These are phyloP conservation scores for Serrognathus titanus DNA, from an alignment of 2,888 invertebrate genomes.

Conservation along the genomic window DNA sequence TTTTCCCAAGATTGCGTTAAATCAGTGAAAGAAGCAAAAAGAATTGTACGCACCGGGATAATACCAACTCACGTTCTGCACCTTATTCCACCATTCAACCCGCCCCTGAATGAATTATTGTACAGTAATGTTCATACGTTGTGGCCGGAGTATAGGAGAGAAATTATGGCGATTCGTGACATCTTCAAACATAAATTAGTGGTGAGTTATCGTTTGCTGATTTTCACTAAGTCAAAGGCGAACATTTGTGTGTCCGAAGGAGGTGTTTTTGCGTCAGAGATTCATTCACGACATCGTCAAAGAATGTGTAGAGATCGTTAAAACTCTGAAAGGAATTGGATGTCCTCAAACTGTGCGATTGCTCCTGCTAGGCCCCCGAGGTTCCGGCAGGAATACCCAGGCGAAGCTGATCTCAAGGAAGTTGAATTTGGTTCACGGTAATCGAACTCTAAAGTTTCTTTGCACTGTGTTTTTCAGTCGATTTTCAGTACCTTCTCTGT, in stretches of 20 bases:
- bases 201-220: slow-evolving; percentile 28
- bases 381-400: slow-evolving; percentile 57
- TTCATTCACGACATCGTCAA: slow-evolving; percentile 43
- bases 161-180: slow-evolving; percentile 42
- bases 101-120: slow-evolving; percentile 37
- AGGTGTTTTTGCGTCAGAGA: slow-evolving; percentile 41
- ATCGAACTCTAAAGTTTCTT: slow-evolving; percentile 4
- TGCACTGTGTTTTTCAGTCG: slow-evolving; percentile 45
- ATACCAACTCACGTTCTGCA: slow-evolving; percentile 55
- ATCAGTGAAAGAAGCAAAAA: slow-evolving; percentile 48
- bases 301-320: slow-evolving; percentile 43
- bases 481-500: slow-evolving; percentile 54
- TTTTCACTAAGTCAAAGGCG: not conserved
- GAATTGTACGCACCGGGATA: slow-evolving; percentile 48
- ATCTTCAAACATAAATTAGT: slow-evolving; percentile 42
- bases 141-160: slow-evolving; percentile 43
- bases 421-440: slow-evolving; percentile 56
- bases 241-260: slow-evolving; percentile 31
- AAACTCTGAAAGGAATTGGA: slow-evolving; percentile 40
- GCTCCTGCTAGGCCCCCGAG: slow-evolving; percentile 58
- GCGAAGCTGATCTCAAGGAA: slow-evolving; percentile 52
- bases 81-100: slow-evolving; percentile 44
- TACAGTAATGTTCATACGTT: slow-evolving; percentile 40
- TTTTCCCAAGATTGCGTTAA: slow-evolving; percentile 47
- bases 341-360: slow-evolving; percentile 59